Evolutionary conservation across 2,113 vertebrate genomes (phyloP), one percentile per base, ranked within the genome.

Genomic region (Dromaius novaehollandiae): DNA sequence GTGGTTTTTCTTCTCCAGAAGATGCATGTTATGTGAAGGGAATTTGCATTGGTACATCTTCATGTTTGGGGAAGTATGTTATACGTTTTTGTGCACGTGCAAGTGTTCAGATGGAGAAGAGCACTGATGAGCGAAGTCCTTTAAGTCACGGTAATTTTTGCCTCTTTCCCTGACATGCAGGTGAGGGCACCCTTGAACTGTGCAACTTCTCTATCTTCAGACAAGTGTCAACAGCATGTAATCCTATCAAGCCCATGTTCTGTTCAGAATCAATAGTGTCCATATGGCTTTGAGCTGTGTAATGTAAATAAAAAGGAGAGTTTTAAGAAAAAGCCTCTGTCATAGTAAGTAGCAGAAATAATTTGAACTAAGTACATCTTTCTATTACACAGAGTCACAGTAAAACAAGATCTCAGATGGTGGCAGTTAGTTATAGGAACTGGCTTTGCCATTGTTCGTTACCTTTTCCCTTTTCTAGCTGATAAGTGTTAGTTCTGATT

Each of bases 171-270:
- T 94, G 73, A 89, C 13, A 17, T 80, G 86, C 95, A 96, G 77
- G 90, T 95, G 89, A 95, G 79, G 90, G 94, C 90, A 97, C 93
- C 97, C 96, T 97, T 97, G 97, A 97, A 97, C 97, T 80, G 50
- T 83, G 66, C 68, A 96, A 82, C 82, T 97, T 95, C 87, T 88
- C 89, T 74, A n/a, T 79, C 75, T 94, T 88, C 75, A 88, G 84
- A n/a, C 25, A 68, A 75, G 61, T 89, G 71, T 77, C 40, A 80
- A 60, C 34, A 42, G 71, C 40, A 17, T 56, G 51, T 81, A 91
- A 97, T 94, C 93, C 61, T 55, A 93, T 46, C 7, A 36, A 68
- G 86, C n/a, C 50, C 3, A 0, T 19, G 68, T 69, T 56, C 51
- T 94, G 42, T 79, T 90, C 85, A 73, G 38, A 95, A 88, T 90